Evolutionary conservation across 2,797 vertebrate genomes (phyloP).

Genomic region (Potorous gilbertii): DNA sequence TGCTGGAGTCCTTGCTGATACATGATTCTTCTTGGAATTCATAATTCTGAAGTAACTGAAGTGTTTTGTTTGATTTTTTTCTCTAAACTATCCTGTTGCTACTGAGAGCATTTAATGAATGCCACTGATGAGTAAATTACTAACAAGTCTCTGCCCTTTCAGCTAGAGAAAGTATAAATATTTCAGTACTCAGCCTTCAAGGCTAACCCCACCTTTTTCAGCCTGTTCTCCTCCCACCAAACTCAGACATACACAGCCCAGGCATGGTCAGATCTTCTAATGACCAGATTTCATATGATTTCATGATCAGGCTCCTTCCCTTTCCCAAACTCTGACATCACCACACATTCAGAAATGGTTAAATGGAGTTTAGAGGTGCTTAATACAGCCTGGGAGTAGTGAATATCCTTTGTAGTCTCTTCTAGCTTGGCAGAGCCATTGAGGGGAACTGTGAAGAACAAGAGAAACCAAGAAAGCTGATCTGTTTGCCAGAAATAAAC

Average conservation of each 20-base stretch:
- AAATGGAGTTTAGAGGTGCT: not conserved
- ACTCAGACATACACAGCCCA: not conserved
- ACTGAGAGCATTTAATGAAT: not conserved
- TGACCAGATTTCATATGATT: not conserved
- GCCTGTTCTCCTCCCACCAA: not conserved
- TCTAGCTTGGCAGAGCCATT: not conserved
- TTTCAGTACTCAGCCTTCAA: not conserved
- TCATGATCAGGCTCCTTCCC: not conserved
- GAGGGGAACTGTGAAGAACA: not conserved
- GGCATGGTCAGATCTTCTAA: not conserved
- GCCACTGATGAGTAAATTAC: not conserved
- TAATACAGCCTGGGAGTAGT: not conserved
- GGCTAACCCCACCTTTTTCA: not conserved
- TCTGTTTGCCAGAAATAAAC: constrained; percentile 52
- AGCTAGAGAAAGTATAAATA: not conserved
- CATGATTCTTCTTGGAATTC: not conserved
- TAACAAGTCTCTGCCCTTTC: not conserved
- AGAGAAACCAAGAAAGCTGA: constrained; percentile 45
- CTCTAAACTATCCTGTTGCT: not conserved
- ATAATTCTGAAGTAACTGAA: not conserved
- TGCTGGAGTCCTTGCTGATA: too few relatives aligned
- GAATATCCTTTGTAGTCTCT: not conserved
- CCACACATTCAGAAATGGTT: not conserved
- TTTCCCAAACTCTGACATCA: not conserved
- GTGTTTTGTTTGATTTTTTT: not conserved